Evolutionary conservation across 23 tunicate genomes (phyloP), one percentile per base, ranked within the genome.

Genomic region (Styela plicata): DNA sequence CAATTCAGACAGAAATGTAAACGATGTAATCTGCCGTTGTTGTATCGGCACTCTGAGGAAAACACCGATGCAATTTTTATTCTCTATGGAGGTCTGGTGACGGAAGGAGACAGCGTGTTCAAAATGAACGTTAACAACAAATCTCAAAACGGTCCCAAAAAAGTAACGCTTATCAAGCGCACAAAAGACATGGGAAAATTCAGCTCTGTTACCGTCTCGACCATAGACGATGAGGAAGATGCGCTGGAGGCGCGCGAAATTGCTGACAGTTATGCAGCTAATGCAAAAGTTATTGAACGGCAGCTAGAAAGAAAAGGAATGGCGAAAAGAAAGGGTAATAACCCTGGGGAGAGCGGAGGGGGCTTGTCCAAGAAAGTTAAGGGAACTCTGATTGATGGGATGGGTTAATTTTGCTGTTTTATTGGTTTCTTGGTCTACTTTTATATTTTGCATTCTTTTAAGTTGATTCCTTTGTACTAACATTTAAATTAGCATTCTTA

Each of bases 191-290:
- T 83, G 96, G 99, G 99, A 2, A 95, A 95, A 62, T 95, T 95
- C 73, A 90, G 99, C 64, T 89, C 99, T 2, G 99, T 95, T 52
- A 95, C 99, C 1, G 95, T 95, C 23, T 95, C 99, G 27, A 95
- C 96, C 20, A 95, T 95, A 83, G 99, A 95, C 69, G 99, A 95
- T 27, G 99, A 95, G 13, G 99, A 95, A 79, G 99, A 95, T 57
- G 99, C 91, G 5, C 37, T 95, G 73, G 99, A 95, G 80, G 99
- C 96, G 18, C 74, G 95, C 30, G 99, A 95, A 69, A 90, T 95
- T 31, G 99, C 99, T 0, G 99, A 95, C 33, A 85, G 91, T 74
- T 95, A 95, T 63, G 96, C 99, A 31, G 99, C 99, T 27, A 95
- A 95, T 68, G 99, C 99, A 5, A 95, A 83, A 74, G 99, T 95